Conservation (phyloP, 2,797 vertebrate genomes). For the Ateles fusciceps region DNA sequence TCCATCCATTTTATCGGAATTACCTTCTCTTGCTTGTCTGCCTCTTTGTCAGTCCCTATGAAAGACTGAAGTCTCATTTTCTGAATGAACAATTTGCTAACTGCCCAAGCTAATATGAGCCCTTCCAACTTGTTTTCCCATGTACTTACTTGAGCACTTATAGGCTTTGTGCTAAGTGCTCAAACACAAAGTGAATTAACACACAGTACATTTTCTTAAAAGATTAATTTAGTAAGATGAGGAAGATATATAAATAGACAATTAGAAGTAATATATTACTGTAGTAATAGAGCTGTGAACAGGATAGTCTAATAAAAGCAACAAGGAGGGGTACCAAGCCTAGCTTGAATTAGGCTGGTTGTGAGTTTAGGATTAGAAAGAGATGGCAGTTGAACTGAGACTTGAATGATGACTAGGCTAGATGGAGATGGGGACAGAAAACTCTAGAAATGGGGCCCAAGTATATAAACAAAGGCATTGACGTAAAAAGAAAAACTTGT, state of each 20-base stretch:
- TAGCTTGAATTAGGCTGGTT: not conserved
- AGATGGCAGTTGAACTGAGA: not conserved
- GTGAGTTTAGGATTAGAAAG: not conserved
- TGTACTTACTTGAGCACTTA: not conserved
- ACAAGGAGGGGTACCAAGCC: not conserved
- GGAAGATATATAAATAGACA: not conserved
- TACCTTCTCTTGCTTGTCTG: not conserved
- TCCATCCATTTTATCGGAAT: not conserved
- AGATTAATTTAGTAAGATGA: not conserved
- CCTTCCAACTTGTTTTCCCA: not conserved
- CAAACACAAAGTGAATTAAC: not conserved
- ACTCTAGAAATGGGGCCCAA: not conserved
- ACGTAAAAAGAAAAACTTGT: not conserved
- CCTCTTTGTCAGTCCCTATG: not conserved
- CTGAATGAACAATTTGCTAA: not conserved
- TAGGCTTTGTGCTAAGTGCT: not conserved
- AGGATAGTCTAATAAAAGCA: not conserved
- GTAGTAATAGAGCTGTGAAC: not conserved
- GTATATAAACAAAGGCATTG: not conserved
- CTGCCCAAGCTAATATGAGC: not conserved
- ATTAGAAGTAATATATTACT: not conserved
- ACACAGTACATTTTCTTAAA: not conserved
- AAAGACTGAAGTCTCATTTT: not conserved
- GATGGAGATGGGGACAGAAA: not conserved
- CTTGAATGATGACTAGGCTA: not conserved